Evolutionary conservation across 2,113 vertebrate genomes (phyloP), one percentile per base, ranked within the genome.

Genomic region (Hiodon tergisus): DNA sequence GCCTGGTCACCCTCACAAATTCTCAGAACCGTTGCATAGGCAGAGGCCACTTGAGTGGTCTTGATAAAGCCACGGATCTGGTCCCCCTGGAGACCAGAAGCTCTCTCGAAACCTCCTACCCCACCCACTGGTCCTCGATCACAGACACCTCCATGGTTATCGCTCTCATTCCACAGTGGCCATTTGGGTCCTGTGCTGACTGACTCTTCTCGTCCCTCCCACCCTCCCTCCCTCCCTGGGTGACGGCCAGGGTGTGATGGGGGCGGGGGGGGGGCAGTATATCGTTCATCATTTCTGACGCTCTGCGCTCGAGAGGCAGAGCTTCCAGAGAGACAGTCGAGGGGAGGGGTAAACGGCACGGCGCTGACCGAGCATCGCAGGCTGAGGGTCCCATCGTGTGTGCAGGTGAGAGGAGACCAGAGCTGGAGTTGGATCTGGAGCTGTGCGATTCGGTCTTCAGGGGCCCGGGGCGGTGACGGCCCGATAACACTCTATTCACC

Each of bases 61-160:
- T 4, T 11, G 74, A 85, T 82, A 80, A 79, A 58, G 46, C 58
- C 76, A 74, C 61, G 17, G 76, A 50, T 65, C 69, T 73, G 58
- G 66, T 16, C 67, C 65, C 58, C 2, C 6, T 73, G 66, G 3
- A 79, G 73, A 73, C 76, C 75, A 68, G 77, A 63, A 78, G 82
- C 80, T 58, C 76, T 73, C 80, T 81, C 81, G 58, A 84, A 31
- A 31, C 31, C 31, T 31, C 31, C 31, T 2, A 31, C 31, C 31
- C 31, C 31, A 70, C 78, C 81, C 72, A 50, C 16, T 60, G 81
- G 73, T 84, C 83, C 82, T 83, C 81, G 72, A 85, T 83, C 81
- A 79, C 67, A 60, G 70, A 76, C 75, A 80, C 81, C 73, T 86
- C 82, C 82, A 61, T 31, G 16, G 75, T 46, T 76, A 71, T 76